Evolutionary conservation across 2,113 vertebrate genomes (phyloP).

Genomic region (Gallinago paraguaiae): DNA sequence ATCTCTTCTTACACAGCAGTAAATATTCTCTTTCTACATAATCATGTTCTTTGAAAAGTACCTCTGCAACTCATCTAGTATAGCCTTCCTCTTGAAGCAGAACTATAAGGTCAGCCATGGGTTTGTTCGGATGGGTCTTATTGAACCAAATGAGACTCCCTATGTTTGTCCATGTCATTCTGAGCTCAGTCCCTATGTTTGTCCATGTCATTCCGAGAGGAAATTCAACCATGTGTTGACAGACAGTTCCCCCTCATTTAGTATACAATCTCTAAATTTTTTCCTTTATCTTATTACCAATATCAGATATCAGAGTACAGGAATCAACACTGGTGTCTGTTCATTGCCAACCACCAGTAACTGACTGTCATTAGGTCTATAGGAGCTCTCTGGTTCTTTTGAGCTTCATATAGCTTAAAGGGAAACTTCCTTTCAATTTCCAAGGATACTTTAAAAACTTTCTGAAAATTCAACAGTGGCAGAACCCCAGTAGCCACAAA

Average conservation of each 20-base stretch:
- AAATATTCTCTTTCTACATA: not conserved
- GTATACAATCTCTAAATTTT: not conserved
- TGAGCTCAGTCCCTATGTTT: not conserved
- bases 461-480: not conserved
- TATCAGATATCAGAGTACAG: not conserved
- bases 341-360: not conserved
- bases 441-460: not conserved
- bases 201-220: not conserved
- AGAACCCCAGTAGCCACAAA: not conserved
- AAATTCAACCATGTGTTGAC: not conserved
- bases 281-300: not conserved
- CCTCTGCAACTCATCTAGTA: not conserved
- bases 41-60: not conserved
- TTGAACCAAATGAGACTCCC: fast-evolving
- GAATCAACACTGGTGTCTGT: not conserved
- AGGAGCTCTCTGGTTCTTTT: not conserved
- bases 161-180: not conserved
- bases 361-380: not conserved
- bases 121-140: not conserved
- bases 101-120: not conserved
- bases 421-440: not conserved
- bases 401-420: not conserved
- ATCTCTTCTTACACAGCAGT: not conserved
- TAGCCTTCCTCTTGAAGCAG: not conserved
- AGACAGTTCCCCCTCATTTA: not conserved